Evolutionary conservation across 2,888 invertebrate genomes (phyloP), one percentile per base, ranked within the genome.

Genomic region (Heterodera filipjevi): DNA sequence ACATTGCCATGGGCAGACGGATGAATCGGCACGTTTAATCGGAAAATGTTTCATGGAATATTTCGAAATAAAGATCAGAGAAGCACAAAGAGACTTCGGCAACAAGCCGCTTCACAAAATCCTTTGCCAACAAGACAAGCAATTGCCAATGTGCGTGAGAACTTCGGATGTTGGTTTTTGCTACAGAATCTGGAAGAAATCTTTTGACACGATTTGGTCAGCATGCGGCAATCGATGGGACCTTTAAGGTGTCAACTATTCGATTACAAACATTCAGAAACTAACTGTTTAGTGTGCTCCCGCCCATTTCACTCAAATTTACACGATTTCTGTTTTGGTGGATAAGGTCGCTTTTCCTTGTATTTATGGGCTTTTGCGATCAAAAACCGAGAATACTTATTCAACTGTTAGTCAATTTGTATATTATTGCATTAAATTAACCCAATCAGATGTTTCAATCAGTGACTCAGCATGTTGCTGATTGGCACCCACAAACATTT

Each of bases 111-210:
- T 59, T 59, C 46, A 19, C 46, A 49, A 49, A 49, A 49, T 49
- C 46, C 46, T 10, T 49, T 49, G 19, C 16, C 46, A 16, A 49
- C 46, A 12, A 49, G 46, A 49, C 46, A 49, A 49, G 46, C 46
- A 19, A 19, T 49, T 49, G 46, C 16, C 46, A 49, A 19, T 49
- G 46, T 49, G 22, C 53, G 53, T 6, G 53, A 22, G 19, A 59
- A 59, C 19, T 59, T n/a, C 53, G 53, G n/a, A 59, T 59, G 53
- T 59, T 59, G 5, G 53, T 59, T n/a, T 59, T 59, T n/a, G 53
- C 53, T 19, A n/a, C 53, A 3, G 53, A 22, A n/a, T 59, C 53
- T 59, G n/a, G n/a, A 59, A 59, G 22, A n/a, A n/a, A 49, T 14
- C 22, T 59, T 59, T n/a, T 59, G 22, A 3, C n/a, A n/a, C 53